Evolutionary conservation across 2,888 invertebrate genomes (phyloP), one percentile per base, ranked within the genome.

Genomic region (Leptogaster cylindrica): DNA sequence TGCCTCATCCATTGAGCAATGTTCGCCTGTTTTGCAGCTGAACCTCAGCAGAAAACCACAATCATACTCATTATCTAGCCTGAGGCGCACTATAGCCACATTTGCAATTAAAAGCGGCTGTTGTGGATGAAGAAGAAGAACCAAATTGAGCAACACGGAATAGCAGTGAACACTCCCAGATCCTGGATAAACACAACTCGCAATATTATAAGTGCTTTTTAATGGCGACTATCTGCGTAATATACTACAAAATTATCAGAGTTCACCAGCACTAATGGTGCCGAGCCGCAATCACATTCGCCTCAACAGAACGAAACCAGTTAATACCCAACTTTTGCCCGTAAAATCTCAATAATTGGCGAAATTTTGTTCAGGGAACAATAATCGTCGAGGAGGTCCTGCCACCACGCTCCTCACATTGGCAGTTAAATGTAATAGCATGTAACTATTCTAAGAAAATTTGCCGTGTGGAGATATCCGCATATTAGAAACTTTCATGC

Each of bases 81-180:
- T 10, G 23, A 25, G 41, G 58, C 58, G 41, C 58, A 58, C 58
- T 58, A 39, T 25, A 41, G 39, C 12, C 58, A 58, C 58, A 58
- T 58, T 58, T 58, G 39, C 58, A 58, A 58, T 58, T 58, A 58
- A 58, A 58, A 58, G 25, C 41, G 58, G 39, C 20, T 20, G n/a
- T 20, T 20, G 20, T n/a, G 46, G n/a, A 28, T 33, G 33, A 33
- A 28, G 33, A 33, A 33, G n/a, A n/a, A n/a, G n/a, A 52, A 12
- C 18, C 31, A 14, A 14, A 41, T 23, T 16, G 5, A 20, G 44
- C 7, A 16, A 18, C 44, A 44, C 12, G 2, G 25, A n/a, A 3
- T 23, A 12, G 14, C 41, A 41, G 41, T 41, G 46, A 12, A 23
- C 46, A 20, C 20, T 23, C 25, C 46, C 46, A 46, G 46, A 46